phyloP scores from a whole-genome alignment of 2,113 vertebrate species.

The Poicephalus gulielmi region DNA sequence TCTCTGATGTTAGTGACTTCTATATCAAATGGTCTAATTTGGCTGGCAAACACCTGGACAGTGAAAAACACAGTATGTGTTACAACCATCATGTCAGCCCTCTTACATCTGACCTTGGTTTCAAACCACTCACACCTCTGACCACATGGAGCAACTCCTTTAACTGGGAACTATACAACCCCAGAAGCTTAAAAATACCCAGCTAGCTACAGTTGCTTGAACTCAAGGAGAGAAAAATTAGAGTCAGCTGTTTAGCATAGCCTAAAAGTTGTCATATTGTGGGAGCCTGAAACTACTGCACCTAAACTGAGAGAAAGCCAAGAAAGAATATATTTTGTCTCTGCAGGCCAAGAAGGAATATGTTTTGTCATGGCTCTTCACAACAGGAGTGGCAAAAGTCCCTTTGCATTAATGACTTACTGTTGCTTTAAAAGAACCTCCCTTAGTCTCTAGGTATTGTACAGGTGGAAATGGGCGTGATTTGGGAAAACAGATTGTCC shows the following conservation, averaged over 20 bases:
- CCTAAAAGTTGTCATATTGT: neutral
- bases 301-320: neutral
- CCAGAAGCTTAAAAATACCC: neutral
- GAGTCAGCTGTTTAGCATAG: neutral
- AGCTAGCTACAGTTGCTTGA: neutral
- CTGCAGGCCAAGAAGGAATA: neutral
- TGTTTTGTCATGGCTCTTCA: neutral
- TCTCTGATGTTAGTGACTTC: neutral
- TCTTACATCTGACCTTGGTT: neutral
- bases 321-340: neutral
- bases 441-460: neutral
- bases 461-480: neutral
- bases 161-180: neutral
- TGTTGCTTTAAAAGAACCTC: neutral
- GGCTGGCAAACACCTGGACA: neutral
- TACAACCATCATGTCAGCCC: neutral
- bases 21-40: neutral
- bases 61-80: neutral
- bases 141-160: neutral
- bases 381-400: neutral
- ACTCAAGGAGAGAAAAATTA: neutral
- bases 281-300: neutral
- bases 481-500: neutral
- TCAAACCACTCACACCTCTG: neutral
- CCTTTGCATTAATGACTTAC: neutral